Conservation (phyloP, 2,113 vertebrate genomes). For the Catharus minimus region DNA sequence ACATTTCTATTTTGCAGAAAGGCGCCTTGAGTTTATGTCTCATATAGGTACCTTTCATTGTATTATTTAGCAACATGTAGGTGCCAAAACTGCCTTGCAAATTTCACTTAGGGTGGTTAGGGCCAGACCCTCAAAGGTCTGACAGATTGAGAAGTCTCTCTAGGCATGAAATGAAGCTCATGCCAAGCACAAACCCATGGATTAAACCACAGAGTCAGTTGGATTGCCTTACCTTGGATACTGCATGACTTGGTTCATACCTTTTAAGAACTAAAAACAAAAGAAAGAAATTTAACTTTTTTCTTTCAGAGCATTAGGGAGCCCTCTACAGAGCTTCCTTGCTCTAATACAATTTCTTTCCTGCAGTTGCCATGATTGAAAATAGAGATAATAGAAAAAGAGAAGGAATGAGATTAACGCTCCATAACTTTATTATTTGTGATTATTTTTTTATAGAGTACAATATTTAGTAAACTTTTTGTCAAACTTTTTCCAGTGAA, state of each 20-base stretch:
- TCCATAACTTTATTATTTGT: not conserved
- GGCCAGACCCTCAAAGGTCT: not conserved
- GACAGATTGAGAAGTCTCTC: not conserved
- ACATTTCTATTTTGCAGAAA: not conserved
- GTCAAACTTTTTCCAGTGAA: not conserved
- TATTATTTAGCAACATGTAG: not conserved
- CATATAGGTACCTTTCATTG: fast-evolving
- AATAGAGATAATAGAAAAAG: not conserved
- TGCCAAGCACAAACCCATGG: not conserved
- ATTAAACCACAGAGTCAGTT: not conserved
- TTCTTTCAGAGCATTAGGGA: not conserved
- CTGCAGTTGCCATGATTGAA: not conserved
- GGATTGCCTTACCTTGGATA: not conserved
- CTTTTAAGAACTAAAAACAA: not conserved
- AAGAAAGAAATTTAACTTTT: not conserved
- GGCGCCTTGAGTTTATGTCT: not conserved
- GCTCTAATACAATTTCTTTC: not conserved
- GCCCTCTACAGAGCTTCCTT: not conserved
- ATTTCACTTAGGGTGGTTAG: not conserved
- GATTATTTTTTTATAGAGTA: not conserved
- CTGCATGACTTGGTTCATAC: no score
- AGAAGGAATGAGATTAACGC: not conserved
- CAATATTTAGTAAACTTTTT: not conserved
- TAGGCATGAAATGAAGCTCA: not conserved
- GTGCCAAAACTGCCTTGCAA: not conserved